These are phyloP conservation scores for Drosophila algonquin DNA, from an alignment of 2,888 invertebrate genomes.

Conservation along the genomic window DNA sequence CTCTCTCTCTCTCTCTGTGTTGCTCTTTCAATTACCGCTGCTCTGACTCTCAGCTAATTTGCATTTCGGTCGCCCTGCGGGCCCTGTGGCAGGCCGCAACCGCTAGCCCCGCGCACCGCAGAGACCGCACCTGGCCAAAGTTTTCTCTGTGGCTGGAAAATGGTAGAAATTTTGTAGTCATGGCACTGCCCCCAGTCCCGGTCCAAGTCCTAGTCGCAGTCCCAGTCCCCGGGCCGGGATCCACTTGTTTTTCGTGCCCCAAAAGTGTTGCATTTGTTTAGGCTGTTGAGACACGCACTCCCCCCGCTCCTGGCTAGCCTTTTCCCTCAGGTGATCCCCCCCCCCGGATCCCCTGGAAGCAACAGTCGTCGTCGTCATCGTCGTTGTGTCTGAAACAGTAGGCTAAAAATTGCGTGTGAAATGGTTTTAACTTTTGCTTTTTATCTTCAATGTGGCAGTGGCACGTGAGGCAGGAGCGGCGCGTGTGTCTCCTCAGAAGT, in stretches of 20 bases:
- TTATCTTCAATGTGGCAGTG: conserved; percentile 73
- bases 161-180: conserved; percentile 72
- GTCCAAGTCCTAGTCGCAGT: not conserved
- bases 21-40: conserved; percentile 35
- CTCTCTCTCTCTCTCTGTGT: not conserved
- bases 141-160: conserved; percentile 41
- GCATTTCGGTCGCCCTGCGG: conserved; percentile 61
- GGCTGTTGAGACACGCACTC: conserved; percentile 65
- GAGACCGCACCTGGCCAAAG: conserved; percentile 60
- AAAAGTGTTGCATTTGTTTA: conserved; percentile 78
- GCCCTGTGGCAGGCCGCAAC: conserved; percentile 40
- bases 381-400: conserved; percentile 40
- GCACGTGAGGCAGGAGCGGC: conserved; percentile 66
- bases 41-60: conserved; percentile 48
- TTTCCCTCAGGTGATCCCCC: conserved; percentile 52
- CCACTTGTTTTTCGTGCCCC: conserved; percentile 31
- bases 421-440: conserved; percentile 79
- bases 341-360: conserved; percentile 31
- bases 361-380: conserved; percentile 35
- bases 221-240: conserved; percentile 25
- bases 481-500: too few relatives aligned
- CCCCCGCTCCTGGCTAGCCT: conserved; percentile 13
- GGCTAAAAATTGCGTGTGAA: conserved; percentile 78
- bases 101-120: conserved; percentile 38
- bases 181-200: conserved; percentile 9